These are phyloP conservation scores for Diaprepes abbreviatus DNA, from an alignment of 2,888 invertebrate species.

Conservation along the genomic window DNA sequence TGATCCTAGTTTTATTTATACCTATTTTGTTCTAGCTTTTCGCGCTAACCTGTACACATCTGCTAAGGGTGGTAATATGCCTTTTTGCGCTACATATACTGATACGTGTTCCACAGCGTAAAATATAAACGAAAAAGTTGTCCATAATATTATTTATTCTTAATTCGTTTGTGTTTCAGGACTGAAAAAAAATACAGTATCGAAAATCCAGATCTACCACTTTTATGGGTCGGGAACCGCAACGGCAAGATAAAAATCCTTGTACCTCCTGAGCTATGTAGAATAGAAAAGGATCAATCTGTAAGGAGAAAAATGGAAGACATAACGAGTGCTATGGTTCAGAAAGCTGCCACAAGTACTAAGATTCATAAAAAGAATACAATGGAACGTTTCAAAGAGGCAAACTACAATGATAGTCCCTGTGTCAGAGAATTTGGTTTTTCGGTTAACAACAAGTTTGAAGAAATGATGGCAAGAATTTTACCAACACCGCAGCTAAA, in stretches of 20 bases:
- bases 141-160: no score
- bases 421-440: slow-evolving; percentile 87
- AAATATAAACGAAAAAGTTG: no score
- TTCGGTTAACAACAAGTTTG: slow-evolving; percentile 80
- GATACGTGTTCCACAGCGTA: no score
- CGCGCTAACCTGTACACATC: no score
- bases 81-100: no score
- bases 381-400: slow-evolving; percentile 16
- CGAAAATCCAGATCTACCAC: slow-evolving; percentile 80
- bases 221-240: slow-evolving; percentile 78
- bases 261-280: slow-evolving; percentile 89
- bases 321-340: slow-evolving; percentile 62
- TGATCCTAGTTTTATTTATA: no score
- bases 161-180: no score
- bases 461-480: slow-evolving; percentile 82
- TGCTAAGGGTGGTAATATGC: no score
- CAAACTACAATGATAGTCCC: slow-evolving; percentile 65
- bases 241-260: slow-evolving; percentile 72
- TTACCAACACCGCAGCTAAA: slow-evolving; percentile 81
- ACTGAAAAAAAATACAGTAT: slow-evolving; percentile 54
- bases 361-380: slow-evolving; percentile 84
- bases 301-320: slow-evolving; percentile 86
- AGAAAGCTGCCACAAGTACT: slow-evolving; percentile 86
- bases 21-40: no score
- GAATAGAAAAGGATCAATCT: slow-evolving; percentile 82